Evolutionary conservation across 23 tunicate genomes (phyloP).

Genomic region (Phallusia fumigata): DNA sequence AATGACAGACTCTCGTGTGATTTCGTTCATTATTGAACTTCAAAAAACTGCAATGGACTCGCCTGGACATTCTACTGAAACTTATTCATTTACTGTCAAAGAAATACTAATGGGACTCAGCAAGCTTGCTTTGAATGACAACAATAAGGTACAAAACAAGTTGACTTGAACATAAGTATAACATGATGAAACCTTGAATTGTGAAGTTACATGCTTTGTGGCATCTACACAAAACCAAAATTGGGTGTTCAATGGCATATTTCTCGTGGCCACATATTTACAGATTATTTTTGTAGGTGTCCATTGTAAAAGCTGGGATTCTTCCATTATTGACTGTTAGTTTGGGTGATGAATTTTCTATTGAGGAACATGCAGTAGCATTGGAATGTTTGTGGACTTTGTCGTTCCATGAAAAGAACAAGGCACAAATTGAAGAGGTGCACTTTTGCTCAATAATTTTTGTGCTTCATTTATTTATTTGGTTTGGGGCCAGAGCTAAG

Average conservation of each 20-base stretch:
- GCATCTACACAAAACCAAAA: too few species aligned
- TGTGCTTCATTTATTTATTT: too few species aligned
- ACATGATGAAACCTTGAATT: too few species aligned
- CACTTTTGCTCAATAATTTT: too few species aligned
- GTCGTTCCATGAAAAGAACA: not conserved
- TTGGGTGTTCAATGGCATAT: too few species aligned
- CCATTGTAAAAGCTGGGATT: not conserved
- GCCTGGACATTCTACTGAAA: not conserved
- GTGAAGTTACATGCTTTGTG: too few species aligned
- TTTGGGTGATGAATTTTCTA: not conserved
- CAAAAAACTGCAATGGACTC: too few species aligned
- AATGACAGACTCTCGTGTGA: too few species aligned
- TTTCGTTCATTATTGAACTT: too few species aligned
- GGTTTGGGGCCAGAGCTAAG: too few species aligned
- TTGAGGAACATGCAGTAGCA: not conserved
- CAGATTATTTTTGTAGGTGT: not conserved
- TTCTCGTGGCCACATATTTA: too few species aligned
- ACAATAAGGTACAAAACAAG: not conserved
- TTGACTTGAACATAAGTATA: too few species aligned
- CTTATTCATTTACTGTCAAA: not conserved
- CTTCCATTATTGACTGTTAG: not conserved
- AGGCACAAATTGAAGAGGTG: not conserved
- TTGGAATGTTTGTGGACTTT: not conserved
- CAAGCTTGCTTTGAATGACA: slow-evolving; percentile 2
- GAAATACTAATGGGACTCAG: not conserved